Base-by-base conservation (phyloP, 2,113 vertebrate species). In the Sturnus vulgaris region DNA sequence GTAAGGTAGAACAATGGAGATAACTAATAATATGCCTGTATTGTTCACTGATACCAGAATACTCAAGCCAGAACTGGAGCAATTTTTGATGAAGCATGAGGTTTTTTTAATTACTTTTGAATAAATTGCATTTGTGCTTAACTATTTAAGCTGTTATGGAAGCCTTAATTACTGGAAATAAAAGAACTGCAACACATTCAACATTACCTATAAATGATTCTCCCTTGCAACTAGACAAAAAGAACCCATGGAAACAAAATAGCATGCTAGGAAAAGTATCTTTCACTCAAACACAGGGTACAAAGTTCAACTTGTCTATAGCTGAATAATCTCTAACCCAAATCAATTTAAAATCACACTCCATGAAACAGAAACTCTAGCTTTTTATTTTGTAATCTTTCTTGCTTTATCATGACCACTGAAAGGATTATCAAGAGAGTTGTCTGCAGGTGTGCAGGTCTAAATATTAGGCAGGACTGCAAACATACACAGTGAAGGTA, bases 361-460 rank as follows among this genome's bases (percentile, higher is more conserved):
- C 89, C 91, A 96, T 83, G 84, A 91, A 95, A 97, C 55, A 90
- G 77, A 92, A 96, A 93, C n/a, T 76, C 82, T 40, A 44, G 93
- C 33, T 95, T 98, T 97, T 97, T 73, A 80, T 94, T 96, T 90
- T 88, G 73, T 63, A 92, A 92, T 96, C 95, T 91, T 93, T 80
- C 52, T 91, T 89, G 73, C 95, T 95, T 90, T 82, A 80, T 81
- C 64, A 68, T 56, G 78, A 88, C 68, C 49, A 91, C 57, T 56
- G 49, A 66, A 77, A 80, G 84, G 77, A 81, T 90, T 95, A 84
- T 92, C 85, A 93, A 85, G 90, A 90, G 61, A 92, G 76, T 15
- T 53, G 68, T 12, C 15, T 64, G 78, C 59, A 86, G 92, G 82
- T 35, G 24, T 8, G 40, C 9, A 75, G 63, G 88, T 93, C 77